A percentile compares a stretch with the other conserved stretches of the same genome.
These are phyloP conservation scores for Amblyraja radiata DNA, from an alignment of 2,797 vertebrate species.

Conservation along the genomic window DNA sequence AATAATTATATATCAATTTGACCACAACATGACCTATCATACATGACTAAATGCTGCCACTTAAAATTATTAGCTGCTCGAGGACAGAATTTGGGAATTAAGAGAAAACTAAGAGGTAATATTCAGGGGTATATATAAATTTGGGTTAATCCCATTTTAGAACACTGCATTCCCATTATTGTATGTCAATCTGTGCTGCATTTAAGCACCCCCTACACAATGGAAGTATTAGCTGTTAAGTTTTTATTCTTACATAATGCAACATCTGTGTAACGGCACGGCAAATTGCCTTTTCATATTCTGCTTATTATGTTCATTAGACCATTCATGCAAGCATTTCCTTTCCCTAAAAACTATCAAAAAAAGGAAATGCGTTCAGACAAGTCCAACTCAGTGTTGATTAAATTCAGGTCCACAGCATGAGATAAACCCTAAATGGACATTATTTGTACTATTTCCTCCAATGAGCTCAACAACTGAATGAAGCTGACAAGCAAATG, in stretches of 20 bases:
- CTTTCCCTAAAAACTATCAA: neutral
- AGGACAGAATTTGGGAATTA: slow-evolving; percentile 1
- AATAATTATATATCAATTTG: neutral
- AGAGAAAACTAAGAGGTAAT: neutral
- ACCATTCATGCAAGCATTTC: neutral
- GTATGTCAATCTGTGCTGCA: neutral
- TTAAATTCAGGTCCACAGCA: neutral
- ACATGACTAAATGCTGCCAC: neutral
- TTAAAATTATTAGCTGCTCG: neutral
- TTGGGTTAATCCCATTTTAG: neutral
- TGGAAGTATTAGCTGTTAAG: neutral
- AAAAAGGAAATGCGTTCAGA: neutral
- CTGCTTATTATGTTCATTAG: neutral
- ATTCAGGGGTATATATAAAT: neutral
- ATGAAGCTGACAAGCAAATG: neutral
- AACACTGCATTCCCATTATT: neutral
- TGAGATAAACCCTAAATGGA: neutral
- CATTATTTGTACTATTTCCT: neutral
- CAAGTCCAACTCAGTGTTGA: neutral
- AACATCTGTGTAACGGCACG: neutral
- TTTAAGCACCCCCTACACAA: neutral
- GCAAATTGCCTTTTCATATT: neutral
- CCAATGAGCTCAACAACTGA: neutral
- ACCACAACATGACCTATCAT: neutral
- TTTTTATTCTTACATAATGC: neutral